phyloP scores from a whole-genome alignment of 1,140 invertebrate genomes.

The Drosophila auraria region DNA sequence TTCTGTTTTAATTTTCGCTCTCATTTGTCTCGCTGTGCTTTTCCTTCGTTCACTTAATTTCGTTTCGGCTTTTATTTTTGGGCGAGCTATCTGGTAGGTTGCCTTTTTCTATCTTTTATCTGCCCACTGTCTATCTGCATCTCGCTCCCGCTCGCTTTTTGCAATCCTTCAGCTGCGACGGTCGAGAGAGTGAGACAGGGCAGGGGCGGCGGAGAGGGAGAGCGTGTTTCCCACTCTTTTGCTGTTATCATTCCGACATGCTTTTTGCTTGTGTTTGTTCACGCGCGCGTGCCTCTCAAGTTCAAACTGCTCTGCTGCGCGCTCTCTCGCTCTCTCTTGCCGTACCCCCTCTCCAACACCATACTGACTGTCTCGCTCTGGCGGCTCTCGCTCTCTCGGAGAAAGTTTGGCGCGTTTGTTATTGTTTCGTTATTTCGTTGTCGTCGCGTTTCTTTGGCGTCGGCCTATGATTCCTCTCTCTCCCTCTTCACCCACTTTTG shows the following conservation, averaged over 20 bases:
- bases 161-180: slow-evolving; percentile 33
- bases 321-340: slow-evolving; percentile 10
- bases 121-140: slow-evolving; percentile 50
- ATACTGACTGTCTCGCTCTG: slow-evolving; percentile 16
- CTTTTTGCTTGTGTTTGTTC: slow-evolving; percentile 75
- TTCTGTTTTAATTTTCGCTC: slow-evolving; percentile 77
- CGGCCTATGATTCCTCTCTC: slow-evolving; percentile 27
- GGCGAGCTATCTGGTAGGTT: slow-evolving; percentile 49
- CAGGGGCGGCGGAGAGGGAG: slow-evolving; percentile 10
- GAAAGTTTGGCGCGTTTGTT: slow-evolving; percentile 82
- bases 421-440: slow-evolving; percentile 80
- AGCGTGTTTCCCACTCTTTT: slow-evolving; percentile 21
- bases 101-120: slow-evolving; percentile 58
- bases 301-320: slow-evolving; percentile 53
- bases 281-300: slow-evolving; percentile 81
- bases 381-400: slow-evolving; percentile 56
- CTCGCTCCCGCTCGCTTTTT: slow-evolving; percentile 32
- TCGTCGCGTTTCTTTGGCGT: slow-evolving; percentile 64
- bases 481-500: slow-evolving; percentile 2
- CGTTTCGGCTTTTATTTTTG: slow-evolving; percentile 61
- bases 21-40: slow-evolving; percentile 62
- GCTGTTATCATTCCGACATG: slow-evolving; percentile 78
- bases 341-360: slow-evolving; percentile 11
- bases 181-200: neutral
- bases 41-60: slow-evolving; percentile 34